A percentile compares a stretch with the other conserved stretches of the same genome.
These are phyloP conservation scores for Salticus scenicus DNA, from an alignment of 2,888 invertebrate genomes.

Conservation along the genomic window DNA sequence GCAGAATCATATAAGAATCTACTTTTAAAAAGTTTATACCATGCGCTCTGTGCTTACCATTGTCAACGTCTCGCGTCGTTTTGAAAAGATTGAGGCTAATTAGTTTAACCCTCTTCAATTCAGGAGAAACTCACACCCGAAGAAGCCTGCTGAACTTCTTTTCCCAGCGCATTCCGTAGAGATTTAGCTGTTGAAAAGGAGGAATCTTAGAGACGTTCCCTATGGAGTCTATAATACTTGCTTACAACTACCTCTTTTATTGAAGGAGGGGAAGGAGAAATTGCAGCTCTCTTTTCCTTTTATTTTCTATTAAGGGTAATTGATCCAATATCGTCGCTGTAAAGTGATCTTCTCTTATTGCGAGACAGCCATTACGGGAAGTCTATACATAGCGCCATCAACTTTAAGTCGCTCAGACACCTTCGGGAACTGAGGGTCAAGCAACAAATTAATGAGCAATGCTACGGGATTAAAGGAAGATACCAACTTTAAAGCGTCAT, in stretches of 20 bases:
- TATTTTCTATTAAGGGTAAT: conserved; percentile 56
- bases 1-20: background rate
- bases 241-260: conserved; percentile 56
- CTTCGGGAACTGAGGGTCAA: conserved; percentile 37
- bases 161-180: background rate
- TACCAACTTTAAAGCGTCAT: conserved; percentile 52
- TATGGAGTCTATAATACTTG: conserved; percentile 42
- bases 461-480: conserved; percentile 40
- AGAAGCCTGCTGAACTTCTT: conserved; percentile 15
- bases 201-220: conserved; percentile 17
- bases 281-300: conserved; percentile 32
- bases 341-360: conserved; percentile 42
- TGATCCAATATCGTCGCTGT: conserved; percentile 58
- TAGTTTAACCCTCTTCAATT: conserved; percentile 49
- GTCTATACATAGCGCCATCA: background rate
- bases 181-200: background rate
- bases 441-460: conserved; percentile 61
- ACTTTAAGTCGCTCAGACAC: conserved; percentile 27
- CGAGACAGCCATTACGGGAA: conserved; percentile 2
- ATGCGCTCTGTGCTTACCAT: background rate
- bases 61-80: background rate
- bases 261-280: background rate
- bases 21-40: conserved; percentile 43
- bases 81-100: conserved; percentile 28
- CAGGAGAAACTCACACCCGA: conserved; percentile 55